Percentiles rank a stretch among this genome's conserved stretches.
Conservation (phyloP, 2,113 vertebrate species). For the Numenius arquata region DNA sequence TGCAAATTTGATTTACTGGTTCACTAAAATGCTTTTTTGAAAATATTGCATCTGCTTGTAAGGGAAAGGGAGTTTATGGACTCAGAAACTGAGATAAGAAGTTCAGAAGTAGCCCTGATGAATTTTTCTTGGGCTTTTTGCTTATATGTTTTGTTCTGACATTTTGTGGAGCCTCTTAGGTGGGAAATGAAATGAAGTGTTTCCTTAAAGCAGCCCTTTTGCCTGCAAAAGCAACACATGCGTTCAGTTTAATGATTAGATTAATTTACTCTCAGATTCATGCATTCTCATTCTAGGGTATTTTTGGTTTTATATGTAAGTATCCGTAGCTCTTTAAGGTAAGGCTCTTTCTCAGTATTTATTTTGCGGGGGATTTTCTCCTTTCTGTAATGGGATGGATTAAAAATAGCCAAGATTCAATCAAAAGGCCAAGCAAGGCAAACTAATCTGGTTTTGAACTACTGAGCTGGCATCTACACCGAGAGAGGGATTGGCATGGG, state of each 20-base stretch:
- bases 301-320: neutral
- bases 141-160: neutral
- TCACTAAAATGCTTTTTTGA: neutral
- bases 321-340: neutral
- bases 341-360: neutral
- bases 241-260: neutral
- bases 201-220: neutral
- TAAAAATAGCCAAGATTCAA: constrained; percentile 22
- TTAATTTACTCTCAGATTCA: neutral
- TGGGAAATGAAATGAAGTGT: neutral
- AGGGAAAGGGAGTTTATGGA: neutral
- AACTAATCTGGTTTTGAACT: neutral
- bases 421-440: neutral
- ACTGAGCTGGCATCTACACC: neutral
- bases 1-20: constrained; percentile 30
- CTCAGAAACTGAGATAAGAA: neutral
- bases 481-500: neutral
- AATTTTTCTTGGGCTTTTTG: neutral
- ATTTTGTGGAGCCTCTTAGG: neutral
- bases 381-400: neutral
- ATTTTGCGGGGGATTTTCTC: neutral
- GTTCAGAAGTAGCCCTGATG: neutral
- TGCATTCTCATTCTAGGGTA: neutral
- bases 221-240: neutral
- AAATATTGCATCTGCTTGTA: neutral